Base-by-base conservation (phyloP, 2,888 invertebrate genomes). In the Thecocarcelia acutangulata region DNA sequence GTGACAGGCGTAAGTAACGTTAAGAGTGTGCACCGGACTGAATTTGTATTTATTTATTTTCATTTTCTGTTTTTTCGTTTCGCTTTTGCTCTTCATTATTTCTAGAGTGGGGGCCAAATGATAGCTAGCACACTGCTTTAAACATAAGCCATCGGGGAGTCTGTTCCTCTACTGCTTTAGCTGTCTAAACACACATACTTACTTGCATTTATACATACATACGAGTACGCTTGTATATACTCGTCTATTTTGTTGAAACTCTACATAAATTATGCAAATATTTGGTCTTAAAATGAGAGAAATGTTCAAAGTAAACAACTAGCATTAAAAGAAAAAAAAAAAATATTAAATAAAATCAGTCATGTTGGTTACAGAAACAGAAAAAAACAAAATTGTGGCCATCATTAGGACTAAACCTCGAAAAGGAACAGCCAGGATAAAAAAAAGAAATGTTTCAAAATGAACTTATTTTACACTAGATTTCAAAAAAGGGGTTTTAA, bases 1-100 rank as follows among this genome's bases (percentile, higher is more conserved):
- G 84, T 85, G 85, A 85, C 85, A 85, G 80, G 80, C 83, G 56
- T 79, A 84, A 84, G 85, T 80, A 85, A 85, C 73, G 56, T 37
- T 52, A 66, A 61, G 63, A 78, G 76, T 54, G 76, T 54, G 63
- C 40, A 58, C 75, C 66, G 82, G 82, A 79, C 74, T 68, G 46
- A 66, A 82, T 82, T 82, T 70, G 68, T 81, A 44, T 59, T 72
- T 70, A 72, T 76, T 72, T 74, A 58, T 74, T 64, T 74, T 56
- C 17, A 15, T 44, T 40, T 54, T 48, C 13, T n/a, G 15, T 50
- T 58, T 33, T 11, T 54, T 44, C 33, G 17, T 52, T 64, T 54
- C 11, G 56, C 50, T 42, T 50, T 46, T 37, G 4, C 19, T 28
- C 19, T n/a, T 33, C 33, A 50, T 48, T 12, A 13, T 37, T 21